Conservation (phyloP, 2,888 invertebrate genomes). For the Melolontha melolontha region DNA sequence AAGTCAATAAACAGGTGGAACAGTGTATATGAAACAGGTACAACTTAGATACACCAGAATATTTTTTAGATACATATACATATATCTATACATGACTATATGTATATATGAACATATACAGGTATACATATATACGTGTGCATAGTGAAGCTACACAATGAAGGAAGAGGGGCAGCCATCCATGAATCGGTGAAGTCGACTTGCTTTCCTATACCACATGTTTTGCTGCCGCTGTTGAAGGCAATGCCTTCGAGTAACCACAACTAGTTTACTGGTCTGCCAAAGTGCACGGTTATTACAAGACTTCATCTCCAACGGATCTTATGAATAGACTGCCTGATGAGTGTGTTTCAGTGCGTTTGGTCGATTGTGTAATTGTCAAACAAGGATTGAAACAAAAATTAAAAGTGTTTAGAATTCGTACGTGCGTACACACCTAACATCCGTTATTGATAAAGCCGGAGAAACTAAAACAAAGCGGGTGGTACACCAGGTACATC, state of each 20-base stretch:
- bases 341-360: too few relatives aligned
- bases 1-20: slow-evolving; percentile 31
- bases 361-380: too few relatives aligned
- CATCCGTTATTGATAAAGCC: too few relatives aligned
- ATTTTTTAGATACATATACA: background rate
- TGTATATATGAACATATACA: slow-evolving; percentile 4
- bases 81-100: slow-evolving; percentile 5
- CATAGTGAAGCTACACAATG: slow-evolving; percentile 45
- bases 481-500: too few relatives aligned
- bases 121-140: slow-evolving; percentile 24
- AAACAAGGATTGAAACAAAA: too few relatives aligned
- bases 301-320: background rate
- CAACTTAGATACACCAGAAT: background rate
- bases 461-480: too few relatives aligned
- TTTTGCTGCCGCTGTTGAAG: slow-evolving; percentile 49
- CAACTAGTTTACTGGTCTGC: slow-evolving; percentile 51
- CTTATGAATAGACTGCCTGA: too few relatives aligned
- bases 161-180: slow-evolving; percentile 51
- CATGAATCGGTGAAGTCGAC: slow-evolving; percentile 51
- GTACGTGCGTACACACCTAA: too few relatives aligned
- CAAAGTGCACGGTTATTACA: slow-evolving; percentile 41
- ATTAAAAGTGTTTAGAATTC: too few relatives aligned
- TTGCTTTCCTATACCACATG: slow-evolving; percentile 51
- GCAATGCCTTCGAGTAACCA: slow-evolving; percentile 53
- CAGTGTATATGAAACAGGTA: background rate